A percentile compares a stretch with the other conserved stretches of the same genome.
phyloP scores from a whole-genome alignment of 1,140 invertebrate species.

The Trachelipus rathkii region DNA sequence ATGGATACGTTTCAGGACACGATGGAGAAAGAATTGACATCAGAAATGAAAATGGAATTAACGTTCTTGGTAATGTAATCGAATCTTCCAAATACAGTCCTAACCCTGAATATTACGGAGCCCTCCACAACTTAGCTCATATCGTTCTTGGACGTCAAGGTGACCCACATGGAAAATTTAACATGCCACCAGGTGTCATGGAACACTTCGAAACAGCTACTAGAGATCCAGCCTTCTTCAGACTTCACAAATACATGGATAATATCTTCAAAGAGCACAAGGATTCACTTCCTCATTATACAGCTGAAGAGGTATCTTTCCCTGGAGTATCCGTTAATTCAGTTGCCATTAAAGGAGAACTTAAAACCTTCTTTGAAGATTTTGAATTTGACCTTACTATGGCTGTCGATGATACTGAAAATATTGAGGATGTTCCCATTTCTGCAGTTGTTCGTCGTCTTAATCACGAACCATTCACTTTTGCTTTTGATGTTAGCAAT shows the following conservation, averaged over 20 bases:
- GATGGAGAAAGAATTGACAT: constrained; percentile 24
- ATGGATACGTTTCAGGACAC: neutral
- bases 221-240: constrained; percentile 64
- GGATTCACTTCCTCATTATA: constrained; percentile 47
- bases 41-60: constrained; percentile 30
- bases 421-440: constrained; percentile 37
- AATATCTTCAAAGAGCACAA: constrained; percentile 55
- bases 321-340: constrained; percentile 63
- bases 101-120: constrained; percentile 45
- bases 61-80: constrained; percentile 32
- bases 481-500: constrained; percentile 58
- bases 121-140: constrained; percentile 47
- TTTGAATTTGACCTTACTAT: constrained; percentile 65
- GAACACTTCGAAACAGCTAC: constrained; percentile 57
- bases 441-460: constrained; percentile 57
- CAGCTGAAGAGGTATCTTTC: constrained; percentile 53
- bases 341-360: constrained; percentile 60
- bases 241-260: constrained; percentile 60
- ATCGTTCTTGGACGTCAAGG: constrained; percentile 42
- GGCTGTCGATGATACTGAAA: constrained; percentile 52
- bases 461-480: constrained; percentile 63
- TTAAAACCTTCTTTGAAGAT: constrained; percentile 68
- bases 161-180: constrained; percentile 34
- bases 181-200: constrained; percentile 52
- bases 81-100: constrained; percentile 33